phyloP scores from a whole-genome alignment of 2,797 vertebrate genomes.

The Acipenser transmontanus region DNA sequence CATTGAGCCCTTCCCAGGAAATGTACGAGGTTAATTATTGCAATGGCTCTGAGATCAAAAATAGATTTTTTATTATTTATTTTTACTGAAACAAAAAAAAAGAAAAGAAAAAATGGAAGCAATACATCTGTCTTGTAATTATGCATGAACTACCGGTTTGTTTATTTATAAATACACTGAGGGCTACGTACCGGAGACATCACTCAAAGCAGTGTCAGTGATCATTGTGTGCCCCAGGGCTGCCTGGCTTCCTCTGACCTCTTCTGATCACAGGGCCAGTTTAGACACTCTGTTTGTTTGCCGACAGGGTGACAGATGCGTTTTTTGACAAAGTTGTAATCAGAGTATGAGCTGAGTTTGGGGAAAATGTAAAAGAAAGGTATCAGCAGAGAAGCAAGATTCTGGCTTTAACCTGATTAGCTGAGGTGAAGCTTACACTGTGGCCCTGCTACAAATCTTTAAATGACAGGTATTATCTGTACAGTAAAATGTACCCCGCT shows the following conservation, averaged over 20 bases:
- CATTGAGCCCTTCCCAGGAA: background rate
- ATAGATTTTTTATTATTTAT: background rate
- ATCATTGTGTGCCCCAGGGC: conserved; percentile 7
- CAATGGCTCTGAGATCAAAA: conserved; percentile 1
- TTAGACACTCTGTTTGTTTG: conserved; percentile 12
- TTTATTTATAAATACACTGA: conserved; percentile 23
- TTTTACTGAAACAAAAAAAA: conserved; percentile 3
- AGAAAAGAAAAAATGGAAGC: conserved; percentile 5
- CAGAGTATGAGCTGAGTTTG: background rate
- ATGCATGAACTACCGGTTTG: conserved; percentile 3
- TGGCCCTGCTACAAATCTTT: too few relatives aligned
- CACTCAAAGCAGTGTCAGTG: background rate
- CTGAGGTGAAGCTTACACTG: too few relatives aligned
- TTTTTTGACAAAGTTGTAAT: conserved; percentile 1
- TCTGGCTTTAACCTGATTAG: too few relatives aligned
- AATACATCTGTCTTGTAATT: conserved; percentile 11
- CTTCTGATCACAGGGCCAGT: background rate
- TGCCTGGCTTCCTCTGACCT: conserved; percentile 11
- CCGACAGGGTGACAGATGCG: conserved; percentile 14
- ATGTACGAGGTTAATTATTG: background rate
- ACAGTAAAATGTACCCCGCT: too few relatives aligned
- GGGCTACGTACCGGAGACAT: conserved; percentile 8
- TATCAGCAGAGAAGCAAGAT: background rate
- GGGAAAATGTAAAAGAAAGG: background rate
- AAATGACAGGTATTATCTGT: too few relatives aligned